These are phyloP conservation scores for Megathymus violae DNA, from an alignment of 1,140 invertebrate species.

Conservation along the genomic window DNA sequence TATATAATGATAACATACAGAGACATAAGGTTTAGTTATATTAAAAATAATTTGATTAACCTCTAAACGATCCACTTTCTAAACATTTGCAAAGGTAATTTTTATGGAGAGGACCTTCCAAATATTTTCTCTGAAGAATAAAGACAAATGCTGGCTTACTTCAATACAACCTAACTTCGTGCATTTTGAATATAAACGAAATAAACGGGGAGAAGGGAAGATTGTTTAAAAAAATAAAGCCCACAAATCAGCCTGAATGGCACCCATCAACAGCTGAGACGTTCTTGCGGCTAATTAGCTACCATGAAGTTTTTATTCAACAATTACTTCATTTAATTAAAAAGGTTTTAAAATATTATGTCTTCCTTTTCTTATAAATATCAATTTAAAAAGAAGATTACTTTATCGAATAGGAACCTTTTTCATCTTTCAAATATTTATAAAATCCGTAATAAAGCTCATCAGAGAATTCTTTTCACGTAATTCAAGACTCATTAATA, in stretches of 20 bases:
- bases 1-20: too few species aligned
- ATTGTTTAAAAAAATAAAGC: conserved; percentile 30
- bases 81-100: neutral
- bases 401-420: neutral
- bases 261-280: conserved; percentile 26
- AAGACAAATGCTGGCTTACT: conserved; percentile 20
- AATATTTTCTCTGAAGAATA: conserved; percentile 7
- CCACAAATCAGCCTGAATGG: conserved; percentile 16
- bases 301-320: conserved; percentile 19
- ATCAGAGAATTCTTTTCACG: neutral
- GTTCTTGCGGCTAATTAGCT: conserved; percentile 21
- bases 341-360: neutral
- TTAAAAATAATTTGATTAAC: neutral
- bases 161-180: conserved; percentile 20
- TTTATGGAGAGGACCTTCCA: neutral
- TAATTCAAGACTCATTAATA: conserved; percentile 2
- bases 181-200: conserved; percentile 28
- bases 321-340: conserved; percentile 22
- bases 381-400: conserved; percentile 8
- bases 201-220: conserved; percentile 25
- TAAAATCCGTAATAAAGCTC: too few species aligned
- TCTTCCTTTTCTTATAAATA: neutral
- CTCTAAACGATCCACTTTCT: neutral
- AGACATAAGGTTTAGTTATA: neutral
- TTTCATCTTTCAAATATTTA: conserved; percentile 1